These are phyloP conservation scores for Chrysogorgia sp. DNA, from an alignment of 92 coral and sea anemone genomes.

Conservation along the genomic window DNA sequence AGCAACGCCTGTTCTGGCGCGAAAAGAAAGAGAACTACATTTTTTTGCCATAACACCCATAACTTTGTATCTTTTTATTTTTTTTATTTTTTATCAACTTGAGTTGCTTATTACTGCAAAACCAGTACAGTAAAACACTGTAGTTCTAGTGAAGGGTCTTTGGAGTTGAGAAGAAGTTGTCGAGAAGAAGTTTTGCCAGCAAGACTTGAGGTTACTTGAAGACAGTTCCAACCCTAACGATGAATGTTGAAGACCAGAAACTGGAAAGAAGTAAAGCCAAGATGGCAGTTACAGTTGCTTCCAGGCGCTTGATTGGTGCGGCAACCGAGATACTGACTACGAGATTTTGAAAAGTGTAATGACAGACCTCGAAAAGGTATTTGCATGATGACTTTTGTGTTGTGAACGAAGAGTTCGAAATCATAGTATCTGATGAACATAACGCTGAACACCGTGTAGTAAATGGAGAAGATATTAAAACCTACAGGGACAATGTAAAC, in stretches of 20 bases:
- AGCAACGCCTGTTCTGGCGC: too few species aligned
- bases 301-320: conserved; percentile 55
- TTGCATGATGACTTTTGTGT: conserved; percentile 64
- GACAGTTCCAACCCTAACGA: conserved; percentile 19
- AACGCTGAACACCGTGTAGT: conserved; percentile 60
- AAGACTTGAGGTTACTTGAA: conserved; percentile 1
- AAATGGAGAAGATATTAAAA: conserved; percentile 53
- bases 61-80: too few species aligned
- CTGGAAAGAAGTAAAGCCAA: conserved; percentile 67
- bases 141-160: neutral
- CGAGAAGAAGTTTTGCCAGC: conserved; percentile 3
- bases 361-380: conserved; percentile 57
- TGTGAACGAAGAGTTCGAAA: conserved; percentile 59
- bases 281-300: conserved; percentile 35
- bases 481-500: conserved; percentile 52
- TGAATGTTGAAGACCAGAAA: conserved; percentile 56
- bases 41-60: too few species aligned
- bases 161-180: neutral
- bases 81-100: too few species aligned
- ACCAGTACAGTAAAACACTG: conserved; percentile 55
- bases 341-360: conserved; percentile 51
- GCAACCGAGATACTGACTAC: conserved; percentile 44
- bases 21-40: too few species aligned
- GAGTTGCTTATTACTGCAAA: too few species aligned
- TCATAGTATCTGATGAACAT: conserved; percentile 48